Percentiles rank a stretch among this genome's conserved stretches.
Evolutionary conservation across 1,140 invertebrate species (phyloP).

Genomic region (roundworm (Caenorhabditis elegans)): DNA sequence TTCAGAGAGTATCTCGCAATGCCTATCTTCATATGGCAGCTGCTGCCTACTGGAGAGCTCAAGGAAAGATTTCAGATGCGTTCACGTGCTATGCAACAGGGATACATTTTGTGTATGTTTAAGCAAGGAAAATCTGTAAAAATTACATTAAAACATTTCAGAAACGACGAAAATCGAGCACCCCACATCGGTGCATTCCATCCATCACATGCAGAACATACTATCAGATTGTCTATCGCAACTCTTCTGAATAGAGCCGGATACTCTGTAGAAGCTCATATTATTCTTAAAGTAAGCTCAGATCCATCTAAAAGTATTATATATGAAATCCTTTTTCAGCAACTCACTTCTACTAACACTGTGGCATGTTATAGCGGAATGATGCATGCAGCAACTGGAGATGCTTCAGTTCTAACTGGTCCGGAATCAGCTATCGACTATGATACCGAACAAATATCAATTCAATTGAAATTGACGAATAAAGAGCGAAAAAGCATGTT

Average conservation of each 20-base stretch:
- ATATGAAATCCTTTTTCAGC: background rate
- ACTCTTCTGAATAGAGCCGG: slow-evolving; percentile 29
- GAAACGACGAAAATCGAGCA: background rate
- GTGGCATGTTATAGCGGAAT: background rate
- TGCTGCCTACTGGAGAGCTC: slow-evolving; percentile 29
- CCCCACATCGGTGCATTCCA: background rate
- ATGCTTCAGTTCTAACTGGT: background rate
- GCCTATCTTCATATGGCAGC: slow-evolving; percentile 37
- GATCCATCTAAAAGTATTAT: no score
- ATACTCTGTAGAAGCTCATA: background rate
- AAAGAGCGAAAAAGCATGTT: background rate
- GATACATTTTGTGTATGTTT: background rate
- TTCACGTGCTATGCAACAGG: slow-evolving; percentile 35
- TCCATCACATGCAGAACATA: background rate
- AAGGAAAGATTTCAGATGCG: slow-evolving; percentile 22
- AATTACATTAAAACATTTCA: background rate
- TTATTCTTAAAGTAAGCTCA: background rate
- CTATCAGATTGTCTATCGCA: background rate
- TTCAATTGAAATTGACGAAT: slow-evolving; percentile 4
- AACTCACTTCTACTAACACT: background rate
- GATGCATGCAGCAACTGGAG: background rate
- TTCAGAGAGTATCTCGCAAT: slow-evolving; percentile 16
- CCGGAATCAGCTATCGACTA: background rate
- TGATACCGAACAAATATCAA: background rate
- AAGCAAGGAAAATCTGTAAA: no score